Evolutionary conservation across 2,888 invertebrate genomes (phyloP).

Genomic region (Tuberolachnus salignus): DNA sequence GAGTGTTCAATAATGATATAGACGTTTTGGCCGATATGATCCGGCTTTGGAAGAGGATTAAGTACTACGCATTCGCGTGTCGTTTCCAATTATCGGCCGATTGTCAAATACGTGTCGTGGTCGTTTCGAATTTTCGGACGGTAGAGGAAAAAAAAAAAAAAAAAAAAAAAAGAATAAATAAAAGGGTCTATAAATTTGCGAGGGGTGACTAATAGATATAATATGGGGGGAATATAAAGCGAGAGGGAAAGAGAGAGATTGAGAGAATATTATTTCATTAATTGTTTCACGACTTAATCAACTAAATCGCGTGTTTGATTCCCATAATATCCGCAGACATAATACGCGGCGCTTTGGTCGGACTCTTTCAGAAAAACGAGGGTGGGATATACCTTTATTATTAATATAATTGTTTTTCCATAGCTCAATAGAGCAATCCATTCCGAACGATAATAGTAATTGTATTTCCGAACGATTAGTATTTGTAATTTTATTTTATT

Average conservation of each 20-base stretch:
- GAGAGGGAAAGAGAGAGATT: too few species aligned
- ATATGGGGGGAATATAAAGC: too few species aligned
- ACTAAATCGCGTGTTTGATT: slow-evolving; percentile 51
- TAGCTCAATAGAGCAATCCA: not conserved
- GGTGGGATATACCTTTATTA: not conserved
- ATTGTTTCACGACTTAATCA: slow-evolving; percentile 48
- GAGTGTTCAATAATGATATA: slow-evolving; percentile 5
- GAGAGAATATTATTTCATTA: slow-evolving; percentile 38
- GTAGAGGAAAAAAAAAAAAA: too few species aligned
- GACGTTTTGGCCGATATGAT: slow-evolving; percentile 42
- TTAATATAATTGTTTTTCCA: slow-evolving; percentile 12
- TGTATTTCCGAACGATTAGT: not conserved
- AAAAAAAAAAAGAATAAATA: too few species aligned
- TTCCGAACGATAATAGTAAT: slow-evolving; percentile 14
- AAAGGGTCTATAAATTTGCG: slow-evolving; percentile 1
- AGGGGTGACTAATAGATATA: slow-evolving; percentile 31
- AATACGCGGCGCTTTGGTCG: not conserved
- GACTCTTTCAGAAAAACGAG: not conserved
- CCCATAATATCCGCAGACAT: slow-evolving; percentile 1
- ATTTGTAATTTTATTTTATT: too few species aligned
- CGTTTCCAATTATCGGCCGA: slow-evolving; percentile 51
- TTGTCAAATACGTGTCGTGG: slow-evolving; percentile 37
- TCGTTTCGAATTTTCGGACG: not conserved
- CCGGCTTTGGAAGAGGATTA: slow-evolving; percentile 52
- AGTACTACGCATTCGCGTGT: slow-evolving; percentile 28